These are phyloP conservation scores for Leucopternis melanops DNA, from an alignment of 2,113 vertebrate species.

Conservation along the genomic window DNA sequence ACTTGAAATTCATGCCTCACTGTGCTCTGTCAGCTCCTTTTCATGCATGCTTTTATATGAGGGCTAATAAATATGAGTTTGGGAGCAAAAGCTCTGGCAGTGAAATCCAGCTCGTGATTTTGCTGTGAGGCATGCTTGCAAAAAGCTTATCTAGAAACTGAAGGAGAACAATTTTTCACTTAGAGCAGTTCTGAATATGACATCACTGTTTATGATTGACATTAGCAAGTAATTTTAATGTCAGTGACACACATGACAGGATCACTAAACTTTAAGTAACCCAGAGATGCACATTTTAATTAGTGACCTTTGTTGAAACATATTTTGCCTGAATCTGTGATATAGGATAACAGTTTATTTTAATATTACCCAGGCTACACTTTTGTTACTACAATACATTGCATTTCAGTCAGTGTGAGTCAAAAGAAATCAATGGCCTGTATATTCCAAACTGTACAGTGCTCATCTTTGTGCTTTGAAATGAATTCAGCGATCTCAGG, in stretches of 20 bases:
- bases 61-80: slow-evolving; percentile 28
- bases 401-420: neutral
- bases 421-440: neutral
- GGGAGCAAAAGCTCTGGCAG: neutral
- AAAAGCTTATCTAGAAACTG: neutral
- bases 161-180: neutral
- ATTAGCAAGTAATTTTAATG: neutral
- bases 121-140: neutral
- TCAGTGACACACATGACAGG: neutral
- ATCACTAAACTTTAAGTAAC: neutral
- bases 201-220: neutral
- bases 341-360: neutral
- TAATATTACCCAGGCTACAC: neutral
- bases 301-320: neutral
- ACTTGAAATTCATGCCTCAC: slow-evolving; percentile 46
- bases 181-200: neutral
- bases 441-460: neutral
- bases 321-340: neutral
- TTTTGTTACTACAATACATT: neutral
- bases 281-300: neutral
- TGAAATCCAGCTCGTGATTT: slow-evolving; percentile 7
- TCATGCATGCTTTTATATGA: slow-evolving; percentile 9
- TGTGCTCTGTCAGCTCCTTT: slow-evolving; percentile 49
- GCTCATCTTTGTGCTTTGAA: neutral
- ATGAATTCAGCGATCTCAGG: neutral